A percentile compares a stretch with the other conserved stretches of the same genome.
These are phyloP conservation scores for Drosophila bocki DNA, from an alignment of 1,140 invertebrate species.

Conservation along the genomic window DNA sequence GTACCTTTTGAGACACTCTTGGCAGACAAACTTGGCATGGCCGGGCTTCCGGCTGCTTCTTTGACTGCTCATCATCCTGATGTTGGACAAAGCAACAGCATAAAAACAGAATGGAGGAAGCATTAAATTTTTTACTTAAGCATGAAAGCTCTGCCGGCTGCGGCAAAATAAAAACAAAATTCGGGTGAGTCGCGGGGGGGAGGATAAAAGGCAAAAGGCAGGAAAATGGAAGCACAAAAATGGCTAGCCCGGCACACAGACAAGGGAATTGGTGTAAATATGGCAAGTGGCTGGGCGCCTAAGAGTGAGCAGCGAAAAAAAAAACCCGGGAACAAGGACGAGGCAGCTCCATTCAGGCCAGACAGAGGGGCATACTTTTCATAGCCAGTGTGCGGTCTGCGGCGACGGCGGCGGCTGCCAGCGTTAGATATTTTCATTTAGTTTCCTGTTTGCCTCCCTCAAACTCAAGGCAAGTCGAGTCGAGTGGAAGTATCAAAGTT, in stretches of 20 bases:
- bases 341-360: slow-evolving; percentile 44
- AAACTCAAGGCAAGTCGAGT: slow-evolving; percentile 49
- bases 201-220: slow-evolving; percentile 4
- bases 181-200: neutral
- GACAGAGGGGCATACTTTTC: slow-evolving; percentile 66
- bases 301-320: slow-evolving; percentile 24
- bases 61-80: slow-evolving; percentile 59
- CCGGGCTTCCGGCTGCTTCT: slow-evolving; percentile 40
- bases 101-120: slow-evolving; percentile 41
- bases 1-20: slow-evolving; percentile 16
- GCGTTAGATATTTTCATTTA: slow-evolving; percentile 82
- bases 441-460: slow-evolving; percentile 65
- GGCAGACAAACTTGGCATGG: slow-evolving; percentile 54
- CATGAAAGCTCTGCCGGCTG: slow-evolving; percentile 47
- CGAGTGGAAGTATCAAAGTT: slow-evolving; percentile 82
- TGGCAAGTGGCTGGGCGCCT: slow-evolving; percentile 71
- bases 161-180: slow-evolving; percentile 43
- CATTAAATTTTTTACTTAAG: slow-evolving; percentile 72
- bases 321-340: neutral
- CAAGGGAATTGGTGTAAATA: slow-evolving; percentile 81
- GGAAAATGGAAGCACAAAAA: slow-evolving; percentile 52
- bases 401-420: slow-evolving; percentile 48
- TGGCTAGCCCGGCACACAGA: slow-evolving; percentile 57
- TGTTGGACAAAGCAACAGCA: slow-evolving; percentile 53
- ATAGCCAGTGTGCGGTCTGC: slow-evolving; percentile 66